A percentile compares a stretch with the other conserved stretches of the same genome.
These are phyloP conservation scores for Madoqua kirkii DNA, from an alignment of 2,113 vertebrate genomes.

Conservation along the genomic window DNA sequence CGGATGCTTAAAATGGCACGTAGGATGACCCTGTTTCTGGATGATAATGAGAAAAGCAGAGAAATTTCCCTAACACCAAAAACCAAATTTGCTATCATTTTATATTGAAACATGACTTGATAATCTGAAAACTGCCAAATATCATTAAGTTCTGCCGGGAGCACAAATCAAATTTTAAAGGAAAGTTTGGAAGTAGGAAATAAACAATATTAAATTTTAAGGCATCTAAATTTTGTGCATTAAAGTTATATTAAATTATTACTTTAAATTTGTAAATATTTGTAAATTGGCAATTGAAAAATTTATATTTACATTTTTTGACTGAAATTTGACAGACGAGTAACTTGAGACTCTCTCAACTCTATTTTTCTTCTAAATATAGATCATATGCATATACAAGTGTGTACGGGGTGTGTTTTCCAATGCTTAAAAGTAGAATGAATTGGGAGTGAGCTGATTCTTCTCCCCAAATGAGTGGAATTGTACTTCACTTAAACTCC, in stretches of 20 bases:
- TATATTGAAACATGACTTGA: neutral
- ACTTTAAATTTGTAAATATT: neutral
- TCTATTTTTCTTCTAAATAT: neutral
- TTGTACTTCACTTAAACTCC: neutral
- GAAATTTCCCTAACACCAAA: neutral
- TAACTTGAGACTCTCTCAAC: neutral
- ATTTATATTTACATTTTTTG: neutral
- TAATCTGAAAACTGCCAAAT: neutral
- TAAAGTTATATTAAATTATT: neutral
- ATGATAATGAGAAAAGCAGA: neutral
- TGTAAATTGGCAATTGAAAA: neutral
- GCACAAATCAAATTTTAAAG: neutral
- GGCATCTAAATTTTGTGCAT: neutral
- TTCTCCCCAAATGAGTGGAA: neutral
- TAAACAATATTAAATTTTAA: neutral
- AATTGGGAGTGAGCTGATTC: neutral
- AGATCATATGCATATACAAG: neutral
- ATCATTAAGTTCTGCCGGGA: neutral
- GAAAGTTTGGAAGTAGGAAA: neutral
- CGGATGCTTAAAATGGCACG: accelerated
- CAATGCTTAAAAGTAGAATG: neutral
- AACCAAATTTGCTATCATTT: neutral
- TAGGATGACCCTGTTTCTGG: neutral
- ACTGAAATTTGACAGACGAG: neutral
- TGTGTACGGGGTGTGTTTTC: neutral